A percentile compares a stretch with the other conserved stretches of the same genome.
These are phyloP conservation scores for Platysternon megacephalum DNA, from an alignment of 2,113 vertebrate genomes.

Conservation along the genomic window DNA sequence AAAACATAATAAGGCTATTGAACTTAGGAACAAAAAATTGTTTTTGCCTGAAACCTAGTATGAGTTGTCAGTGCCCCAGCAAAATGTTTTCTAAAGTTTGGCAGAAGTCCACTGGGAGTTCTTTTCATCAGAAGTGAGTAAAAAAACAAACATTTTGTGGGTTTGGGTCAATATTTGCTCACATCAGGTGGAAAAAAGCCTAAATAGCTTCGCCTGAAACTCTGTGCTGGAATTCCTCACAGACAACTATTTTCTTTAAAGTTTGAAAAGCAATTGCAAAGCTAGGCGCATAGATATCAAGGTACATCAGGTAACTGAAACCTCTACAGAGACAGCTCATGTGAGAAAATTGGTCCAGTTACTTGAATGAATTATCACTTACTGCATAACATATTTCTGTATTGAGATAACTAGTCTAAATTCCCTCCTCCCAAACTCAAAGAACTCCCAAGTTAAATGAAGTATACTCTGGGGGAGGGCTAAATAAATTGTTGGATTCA, in stretches of 20 bases:
- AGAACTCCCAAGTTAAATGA: not conserved
- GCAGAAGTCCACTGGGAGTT: not conserved
- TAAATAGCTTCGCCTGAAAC: not conserved
- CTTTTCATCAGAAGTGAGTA: not conserved
- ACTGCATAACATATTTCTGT: not conserved
- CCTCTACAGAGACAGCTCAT: not conserved
- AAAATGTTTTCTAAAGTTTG: constrained; percentile 3
- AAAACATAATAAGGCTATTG: not conserved
- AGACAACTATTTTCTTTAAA: not conserved
- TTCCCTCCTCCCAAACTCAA: not conserved
- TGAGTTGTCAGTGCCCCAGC: not conserved
- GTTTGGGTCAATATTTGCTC: not conserved
- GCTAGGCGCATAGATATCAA: not conserved
- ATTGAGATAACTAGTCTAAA: not conserved
- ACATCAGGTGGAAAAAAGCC: not conserved
- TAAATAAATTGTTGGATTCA: not conserved
- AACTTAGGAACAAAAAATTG: constrained; percentile 7
- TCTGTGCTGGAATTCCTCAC: not conserved
- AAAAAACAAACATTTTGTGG: not conserved
- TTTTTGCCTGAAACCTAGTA: not conserved
- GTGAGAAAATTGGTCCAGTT: not conserved
- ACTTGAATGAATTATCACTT: not conserved
- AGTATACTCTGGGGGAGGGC: not conserved
- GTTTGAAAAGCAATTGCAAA: not conserved
- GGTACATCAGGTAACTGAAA: not conserved